phyloP scores from a whole-genome alignment of 2,797 vertebrate species.

The Enteromius mattozi region DNA sequence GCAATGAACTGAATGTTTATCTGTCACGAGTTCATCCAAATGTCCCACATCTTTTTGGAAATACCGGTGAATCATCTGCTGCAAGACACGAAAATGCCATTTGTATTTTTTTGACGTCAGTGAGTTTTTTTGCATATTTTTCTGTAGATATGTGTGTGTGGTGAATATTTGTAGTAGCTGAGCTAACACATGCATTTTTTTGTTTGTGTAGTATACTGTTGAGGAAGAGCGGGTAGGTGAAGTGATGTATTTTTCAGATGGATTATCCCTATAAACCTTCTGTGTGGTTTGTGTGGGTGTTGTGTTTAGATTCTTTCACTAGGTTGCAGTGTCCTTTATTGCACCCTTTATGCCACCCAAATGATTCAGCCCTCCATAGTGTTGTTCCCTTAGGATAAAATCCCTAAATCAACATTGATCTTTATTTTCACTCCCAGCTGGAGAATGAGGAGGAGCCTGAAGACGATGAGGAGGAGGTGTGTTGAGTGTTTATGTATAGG shows the following conservation, averaged over 20 bases:
- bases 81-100: background rate
- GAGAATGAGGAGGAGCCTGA: slow-evolving; percentile 79
- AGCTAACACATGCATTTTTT: slow-evolving; percentile 7
- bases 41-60: background rate
- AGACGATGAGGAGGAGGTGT: slow-evolving; percentile 78
- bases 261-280: background rate
- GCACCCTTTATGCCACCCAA: background rate
- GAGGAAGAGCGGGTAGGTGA: slow-evolving; percentile 81
- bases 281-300: slow-evolving; percentile 22
- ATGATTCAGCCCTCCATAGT: background rate
- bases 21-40: slow-evolving; percentile 1
- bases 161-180: slow-evolving; percentile 7
- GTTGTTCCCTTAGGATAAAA: background rate
- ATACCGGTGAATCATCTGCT: slow-evolving; percentile 25
- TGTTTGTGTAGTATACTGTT: slow-evolving; percentile 71
- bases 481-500: slow-evolving; percentile 52
- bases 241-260: background rate
- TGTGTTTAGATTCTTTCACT: slow-evolving; percentile 17
- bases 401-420: background rate
- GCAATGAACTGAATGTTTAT: slow-evolving; percentile 3
- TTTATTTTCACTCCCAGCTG: slow-evolving; percentile 67
- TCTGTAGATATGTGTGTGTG: slow-evolving; percentile 8
- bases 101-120: background rate
- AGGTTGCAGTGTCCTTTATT: background rate
- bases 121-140: slow-evolving; percentile 1